Evolutionary conservation across 92 coral and sea anemone species (phyloP).

Genomic region (Micromussa lordhowensis): DNA sequence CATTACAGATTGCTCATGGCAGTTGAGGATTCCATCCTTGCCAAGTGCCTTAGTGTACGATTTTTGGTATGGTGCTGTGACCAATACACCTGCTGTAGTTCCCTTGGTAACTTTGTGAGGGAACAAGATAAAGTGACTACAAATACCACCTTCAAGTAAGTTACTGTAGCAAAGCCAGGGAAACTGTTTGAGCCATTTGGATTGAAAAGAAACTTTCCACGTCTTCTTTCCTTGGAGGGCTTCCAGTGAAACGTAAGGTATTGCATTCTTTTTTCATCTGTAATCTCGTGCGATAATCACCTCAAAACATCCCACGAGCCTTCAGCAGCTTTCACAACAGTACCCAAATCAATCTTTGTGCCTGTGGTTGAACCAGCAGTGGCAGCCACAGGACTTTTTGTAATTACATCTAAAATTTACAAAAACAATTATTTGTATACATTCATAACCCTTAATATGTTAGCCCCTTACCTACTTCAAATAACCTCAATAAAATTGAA

Average conservation of each 20-base stretch:
- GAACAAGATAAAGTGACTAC: conserved; percentile 60
- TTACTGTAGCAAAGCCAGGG: conserved; percentile 66
- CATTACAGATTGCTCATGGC: conserved; percentile 59
- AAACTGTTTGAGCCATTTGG: conserved; percentile 60
- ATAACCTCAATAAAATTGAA: conserved; percentile 61
- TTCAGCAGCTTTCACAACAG: conserved; percentile 59
- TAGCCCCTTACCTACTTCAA: conserved; percentile 42
- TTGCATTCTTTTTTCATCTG: conserved; percentile 64
- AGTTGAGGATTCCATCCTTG: conserved; percentile 55
- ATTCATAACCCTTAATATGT: conserved; percentile 52
- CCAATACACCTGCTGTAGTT: conserved; percentile 61
- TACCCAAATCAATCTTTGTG: conserved; percentile 62
- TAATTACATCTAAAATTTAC: conserved; percentile 51
- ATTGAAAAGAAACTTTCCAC: conserved; percentile 62
- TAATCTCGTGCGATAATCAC: conserved; percentile 55
- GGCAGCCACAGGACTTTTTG: conserved; percentile 54
- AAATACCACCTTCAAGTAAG: conserved; percentile 67
- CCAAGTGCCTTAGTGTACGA: conserved; percentile 60
- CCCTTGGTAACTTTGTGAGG: conserved; percentile 57
- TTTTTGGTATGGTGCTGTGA: conserved; percentile 56
- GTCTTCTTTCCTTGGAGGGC: conserved; percentile 64
- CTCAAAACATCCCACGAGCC: conserved; percentile 65
- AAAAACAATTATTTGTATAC: conserved; percentile 49
- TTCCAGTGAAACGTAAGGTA: conserved; percentile 62
- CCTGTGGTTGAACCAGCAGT: conserved; percentile 66